Conservation (phyloP, 2,888 invertebrate genomes). For the Aphodius sticticus region DNA sequence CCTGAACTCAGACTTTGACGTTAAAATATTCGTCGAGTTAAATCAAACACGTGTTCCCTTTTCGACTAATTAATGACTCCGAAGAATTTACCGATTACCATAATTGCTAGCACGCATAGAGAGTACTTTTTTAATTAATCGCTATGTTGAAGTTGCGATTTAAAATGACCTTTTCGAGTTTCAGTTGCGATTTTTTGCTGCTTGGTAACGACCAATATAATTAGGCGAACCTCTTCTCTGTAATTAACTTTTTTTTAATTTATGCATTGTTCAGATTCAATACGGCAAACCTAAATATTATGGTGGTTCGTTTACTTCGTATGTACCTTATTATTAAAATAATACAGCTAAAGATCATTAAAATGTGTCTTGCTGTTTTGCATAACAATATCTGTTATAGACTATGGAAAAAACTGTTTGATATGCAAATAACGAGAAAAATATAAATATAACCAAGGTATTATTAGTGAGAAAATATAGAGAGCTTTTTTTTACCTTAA, state of each 20-base stretch:
- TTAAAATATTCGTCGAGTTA: not conserved
- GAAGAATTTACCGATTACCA: not conserved
- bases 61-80: not conserved
- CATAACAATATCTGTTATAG: no score
- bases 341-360: no score
- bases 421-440: no score
- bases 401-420: no score
- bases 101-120: not conserved
- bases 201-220: not conserved
- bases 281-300: not conserved
- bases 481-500: no score
- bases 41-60: slow-evolving; percentile 4
- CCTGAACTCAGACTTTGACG: not conserved
- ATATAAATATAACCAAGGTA: no score
- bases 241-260: not conserved
- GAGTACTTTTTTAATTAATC: not conserved
- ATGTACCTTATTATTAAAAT: no score
- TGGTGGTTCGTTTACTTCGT: no score
- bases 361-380: no score
- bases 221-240: not conserved
- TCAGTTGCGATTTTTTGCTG: not conserved
- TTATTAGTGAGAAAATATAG: no score
- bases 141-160: not conserved
- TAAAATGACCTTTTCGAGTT: not conserved
- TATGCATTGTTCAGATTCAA: not conserved